Base-by-base conservation (phyloP, 2,113 vertebrate species). In the Mesocricetus auratus region DNA sequence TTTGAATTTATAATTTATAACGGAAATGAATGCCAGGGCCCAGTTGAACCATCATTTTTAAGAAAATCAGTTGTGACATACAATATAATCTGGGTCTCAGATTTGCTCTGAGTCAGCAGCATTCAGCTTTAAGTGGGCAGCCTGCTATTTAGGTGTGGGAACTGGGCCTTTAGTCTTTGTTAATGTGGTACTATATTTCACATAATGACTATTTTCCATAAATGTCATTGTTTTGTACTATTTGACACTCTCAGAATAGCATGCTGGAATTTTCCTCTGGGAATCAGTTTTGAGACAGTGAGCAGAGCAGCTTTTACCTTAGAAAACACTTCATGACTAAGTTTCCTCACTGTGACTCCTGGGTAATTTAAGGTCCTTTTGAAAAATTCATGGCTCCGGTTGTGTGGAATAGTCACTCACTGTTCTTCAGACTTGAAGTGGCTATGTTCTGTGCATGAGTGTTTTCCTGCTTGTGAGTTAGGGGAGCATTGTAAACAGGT, bases 341-440 rank as follows among this genome's bases (percentile, higher is more conserved):
- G 29, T 7, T 19, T 85, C 39, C 29, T 19, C 73, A 13, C 4
- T 94, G 81, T 6, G 53, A 74, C 60, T 29, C 93, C 5, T 64
- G 16, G 17, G 71, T 42, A 58, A 71, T 15, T 69, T 89, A 73
- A 82, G 71, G 79, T 88, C 78, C 60, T 94, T 77, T 64, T 66
- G 9, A 93, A 94, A 95, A 95, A 74, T 60, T 50, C 53, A 13
- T 95, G 74, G 5, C 26, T 42, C 45, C 86, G 93, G 53, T 92
- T 19, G 71, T 92, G 47, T 89, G 90, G 89, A 77, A 82, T 89
- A 82, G 73, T 90, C n/a, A 47, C 90, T 45, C n/a, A 53, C 16
- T 79, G 26, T 60, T 42, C 42, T 86, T 71, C 62, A 90, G 10
- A 94, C 31, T 90, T 97, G 50, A 79, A 66, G 21, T 78, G 53